Base-by-base conservation (phyloP, 1,140 invertebrate genomes). In the Panagrolaimus sp. region DNA sequence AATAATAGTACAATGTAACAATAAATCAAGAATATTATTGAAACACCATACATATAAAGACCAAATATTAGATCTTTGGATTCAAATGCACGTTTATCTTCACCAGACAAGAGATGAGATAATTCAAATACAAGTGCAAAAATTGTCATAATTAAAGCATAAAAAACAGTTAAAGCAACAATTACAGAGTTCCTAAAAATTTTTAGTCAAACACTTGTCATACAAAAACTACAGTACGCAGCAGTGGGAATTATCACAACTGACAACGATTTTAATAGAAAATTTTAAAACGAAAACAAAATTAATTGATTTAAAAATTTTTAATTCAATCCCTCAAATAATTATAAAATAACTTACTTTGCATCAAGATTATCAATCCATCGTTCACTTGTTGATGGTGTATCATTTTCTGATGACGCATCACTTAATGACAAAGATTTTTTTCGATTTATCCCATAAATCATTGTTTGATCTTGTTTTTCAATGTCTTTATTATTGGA, bases 1-100 rank as follows among this genome's bases (percentile, higher is more conserved):
- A 92, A 91, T 67, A 97, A 88, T 68, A 98, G 87, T 87, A 95
- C 96, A 85, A 92, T 91, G 87, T 96, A 96, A 57, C 96, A 92
- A 86, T 96, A 97, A 73, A 95, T 86, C 75, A 97, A 88, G 87
- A 96, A 97, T 71, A 95, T 85, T 82, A 97, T 92, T 85, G 92
- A 95, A 84, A 90, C 89, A 74, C 91, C 90, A 85, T 96, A 97
- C 53, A 98, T 88, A 85, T 95, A 98, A 53, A 94, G 92, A 87
- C 96, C 97, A 87, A 96, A 96, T 16, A 78, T 75, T 61, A 80
- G 64, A 47, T 77, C 76, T 51, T 77, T 80, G 16, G 43, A 57
- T 16, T 69, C 51, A 31, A 72, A 57, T 31, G 65, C 65, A n/a
- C 78, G 65, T 9, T 70, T 62, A 61, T 65, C 68, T 48, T 78